Conservation (phyloP, 2,113 vertebrate species). For the Talpa occidentalis region DNA sequence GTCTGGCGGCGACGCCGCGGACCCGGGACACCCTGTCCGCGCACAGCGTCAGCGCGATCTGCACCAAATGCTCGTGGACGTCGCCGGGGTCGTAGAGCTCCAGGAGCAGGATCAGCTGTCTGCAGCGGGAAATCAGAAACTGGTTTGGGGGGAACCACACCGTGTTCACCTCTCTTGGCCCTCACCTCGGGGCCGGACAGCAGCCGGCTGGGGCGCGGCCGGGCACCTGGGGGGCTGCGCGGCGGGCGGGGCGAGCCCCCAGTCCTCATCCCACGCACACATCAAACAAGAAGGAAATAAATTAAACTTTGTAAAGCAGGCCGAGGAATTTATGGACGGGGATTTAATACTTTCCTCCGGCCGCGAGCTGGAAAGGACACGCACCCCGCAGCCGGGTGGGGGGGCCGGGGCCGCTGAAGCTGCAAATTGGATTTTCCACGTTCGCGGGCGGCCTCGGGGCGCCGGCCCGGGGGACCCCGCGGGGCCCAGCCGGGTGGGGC, state of each 20-base stretch:
- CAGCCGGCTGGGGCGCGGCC: no score
- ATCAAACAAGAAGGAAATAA: conserved; percentile 25
- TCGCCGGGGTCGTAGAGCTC: conserved; percentile 86
- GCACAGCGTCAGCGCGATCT: conserved; percentile 86
- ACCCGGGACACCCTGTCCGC: conserved; percentile 88
- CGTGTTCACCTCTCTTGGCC: not conserved
- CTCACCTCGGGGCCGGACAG: no score
- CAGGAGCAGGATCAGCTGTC: conserved; percentile 87
- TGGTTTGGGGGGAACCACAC: not conserved
- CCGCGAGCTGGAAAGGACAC: no score
- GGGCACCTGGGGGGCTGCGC: no score
- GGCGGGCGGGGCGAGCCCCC: no score
- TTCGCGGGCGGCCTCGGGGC: not conserved
- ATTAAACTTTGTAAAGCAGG: conserved; percentile 22
- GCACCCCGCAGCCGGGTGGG: no score
- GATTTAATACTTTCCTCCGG: conserved; percentile 29
- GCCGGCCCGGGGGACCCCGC: no score
- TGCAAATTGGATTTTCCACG: not conserved
- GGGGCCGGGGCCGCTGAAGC: not conserved
- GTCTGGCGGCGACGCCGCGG: conserved; percentile 88
- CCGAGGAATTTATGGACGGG: conserved; percentile 28
- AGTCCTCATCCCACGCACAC: not conserved
- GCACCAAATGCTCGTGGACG: conserved; percentile 84
- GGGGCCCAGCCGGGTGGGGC: no score
- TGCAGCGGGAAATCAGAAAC: conserved; percentile 69